Evolutionary conservation across 2,888 invertebrate genomes (phyloP).

Genomic region (Lasioglossum morio): DNA sequence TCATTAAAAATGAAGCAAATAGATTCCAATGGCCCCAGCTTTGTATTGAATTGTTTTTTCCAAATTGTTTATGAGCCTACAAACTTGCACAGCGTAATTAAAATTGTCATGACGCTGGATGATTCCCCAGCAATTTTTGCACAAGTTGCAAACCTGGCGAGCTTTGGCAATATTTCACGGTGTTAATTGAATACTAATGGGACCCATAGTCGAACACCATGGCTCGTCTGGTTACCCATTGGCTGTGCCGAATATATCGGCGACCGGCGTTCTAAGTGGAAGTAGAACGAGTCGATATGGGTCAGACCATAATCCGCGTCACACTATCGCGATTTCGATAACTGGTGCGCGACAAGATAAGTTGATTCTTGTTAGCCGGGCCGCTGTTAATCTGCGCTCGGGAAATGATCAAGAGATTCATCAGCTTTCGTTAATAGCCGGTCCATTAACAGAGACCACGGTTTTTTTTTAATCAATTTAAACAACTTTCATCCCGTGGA

Average conservation of each 20-base stretch:
- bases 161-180: conserved; percentile 10
- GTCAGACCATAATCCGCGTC: conserved; percentile 50
- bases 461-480: neutral
- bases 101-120: neutral
- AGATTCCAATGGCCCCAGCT: neutral
- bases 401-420: conserved; percentile 2
- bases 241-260: conserved; percentile 5
- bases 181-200: conserved; percentile 16
- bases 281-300: conserved; percentile 55
- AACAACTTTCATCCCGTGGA: neutral
- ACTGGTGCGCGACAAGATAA: conserved; percentile 4
- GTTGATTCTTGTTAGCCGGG: conserved; percentile 2
- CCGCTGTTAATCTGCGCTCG: neutral
- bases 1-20: neutral
- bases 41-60: neutral
- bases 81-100: neutral
- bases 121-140: neutral
- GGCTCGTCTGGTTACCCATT: conserved; percentile 34
- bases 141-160: neutral
- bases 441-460: neutral
- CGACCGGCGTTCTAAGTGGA: conserved; percentile 25
- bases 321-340: conserved; percentile 47
- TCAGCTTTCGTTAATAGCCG: neutral
- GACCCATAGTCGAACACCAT: neutral
- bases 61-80: neutral